Base-by-base conservation (phyloP, 2,113 vertebrate species). In the Pandion haliaetus region DNA sequence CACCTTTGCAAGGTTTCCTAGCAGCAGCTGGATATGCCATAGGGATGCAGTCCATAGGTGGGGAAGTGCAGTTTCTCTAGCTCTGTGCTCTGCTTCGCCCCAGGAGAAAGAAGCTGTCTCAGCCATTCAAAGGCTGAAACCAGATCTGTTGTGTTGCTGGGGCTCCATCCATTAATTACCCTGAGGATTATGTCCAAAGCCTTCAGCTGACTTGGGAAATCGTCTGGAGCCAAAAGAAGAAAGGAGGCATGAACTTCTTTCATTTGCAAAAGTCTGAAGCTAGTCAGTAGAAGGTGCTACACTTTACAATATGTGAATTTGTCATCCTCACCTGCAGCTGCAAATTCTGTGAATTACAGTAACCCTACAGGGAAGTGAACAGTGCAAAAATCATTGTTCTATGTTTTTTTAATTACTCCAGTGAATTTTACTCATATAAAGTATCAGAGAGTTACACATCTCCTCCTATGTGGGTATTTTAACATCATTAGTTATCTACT, bases 51-150 rank as follows among this genome's bases (percentile, higher is more conserved):
- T 8, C n/a, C 14, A 8, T 13, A 34, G 14, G 16, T 36, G 44
- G 17, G 18, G 32, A 81, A 71, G 40, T 3, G 38, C 32, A n/a
- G 26, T 9, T 81, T 78, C 52, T 67, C 32, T 8, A 26, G 44
- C 18, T 69, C 61, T 65, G 61, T 50, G 42, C 63, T 57, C 34
- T 44, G 16, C 17, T 74, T 94, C 2, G 6, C 13, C 18, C 36
- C 12, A 19, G 9, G 17, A 78, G 52, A 24, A 84, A 74, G 61
- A 59, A 93, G 47, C 50, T 67, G n/a, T 29, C 67, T 45, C 63
- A 71, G 42, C 19, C 69, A 54, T 52, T 88, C 76, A 55, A 54
- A 91, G 42, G 17, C 32, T 91, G 89, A 92, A 95, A 93, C 23
- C 1, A 3, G 55, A 83, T 52, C 65, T 44, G 28, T 32, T 71